Evolutionary conservation across 2,888 invertebrate genomes (phyloP), one percentile per base, ranked within the genome.

Genomic region (Phortica magna): DNA sequence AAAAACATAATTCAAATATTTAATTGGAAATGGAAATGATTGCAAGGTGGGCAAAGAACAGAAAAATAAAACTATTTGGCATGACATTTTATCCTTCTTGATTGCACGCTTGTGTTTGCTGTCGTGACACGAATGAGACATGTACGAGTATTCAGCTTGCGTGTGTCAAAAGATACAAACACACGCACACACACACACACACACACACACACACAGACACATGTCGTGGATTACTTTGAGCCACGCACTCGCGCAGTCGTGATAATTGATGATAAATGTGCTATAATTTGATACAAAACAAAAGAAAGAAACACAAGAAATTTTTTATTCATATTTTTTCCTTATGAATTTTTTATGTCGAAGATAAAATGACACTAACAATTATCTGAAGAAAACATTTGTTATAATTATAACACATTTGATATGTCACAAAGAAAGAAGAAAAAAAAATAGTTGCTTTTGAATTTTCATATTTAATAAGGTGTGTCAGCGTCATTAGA

Each of bases 201-300:
- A 77, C 70, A 82, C 81, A 83, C 81, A 83, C 83, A 81, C 80
- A 80, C 76, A 77, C 81, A 78, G 73, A 82, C 17, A 70, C 68
- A 70, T 74, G 59, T 65, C 39, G 61, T 65, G 80, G 75, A 85
- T 82, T 82, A 86, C 81, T 88, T 82, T 86, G 82, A 80, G 79
- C 75, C 81, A 48, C 43, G 73, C 77, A 77, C 76, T 68, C 76
- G 80, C 76, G 78, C 81, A 78, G 79, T 82, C 83, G 87, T 83
- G 88, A 90, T 90, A 90, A 90, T 90, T 90, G 90, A 88, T 90
- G 90, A 90, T 90, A 90, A 90, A 90, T 90, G 90, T 90, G 88
- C 83, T 89, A 87, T 88, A 90, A 90, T 90, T 90, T 89, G 89
- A 88, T 84, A 87, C n/a, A 88, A 82, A 76, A 68, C 31, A 65